phyloP scores from a whole-genome alignment of 2,113 vertebrate genomes.

The Vireo altiloquus region DNA sequence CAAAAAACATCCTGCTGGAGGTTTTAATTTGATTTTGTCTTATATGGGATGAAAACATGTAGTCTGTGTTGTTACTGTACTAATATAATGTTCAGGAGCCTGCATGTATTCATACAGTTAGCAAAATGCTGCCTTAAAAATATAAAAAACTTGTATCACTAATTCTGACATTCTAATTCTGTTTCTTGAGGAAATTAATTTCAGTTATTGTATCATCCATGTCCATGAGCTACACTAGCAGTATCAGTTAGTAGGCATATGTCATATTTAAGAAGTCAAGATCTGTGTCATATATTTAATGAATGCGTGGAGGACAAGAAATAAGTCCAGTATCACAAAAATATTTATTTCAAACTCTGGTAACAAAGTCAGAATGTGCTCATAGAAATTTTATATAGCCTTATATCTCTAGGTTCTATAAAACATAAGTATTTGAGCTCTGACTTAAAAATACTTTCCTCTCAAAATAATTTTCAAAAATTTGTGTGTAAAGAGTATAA shows the following conservation, averaged over 20 bases:
- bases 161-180: neutral
- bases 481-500: neutral
- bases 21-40: slow-evolving; percentile 49
- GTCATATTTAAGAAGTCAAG: neutral
- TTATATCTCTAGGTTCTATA: neutral
- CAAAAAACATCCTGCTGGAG: slow-evolving; percentile 16
- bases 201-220: neutral
- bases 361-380: neutral
- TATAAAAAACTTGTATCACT: neutral
- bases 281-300: neutral
- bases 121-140: slow-evolving; percentile 26
- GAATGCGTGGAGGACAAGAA: neutral
- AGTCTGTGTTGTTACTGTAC: neutral
- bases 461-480: neutral
- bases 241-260: neutral
- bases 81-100: slow-evolving; percentile 22
- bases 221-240: neutral
- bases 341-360: neutral
- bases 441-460: neutral
- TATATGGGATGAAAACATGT: neutral
- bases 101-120: neutral
- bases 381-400: neutral
- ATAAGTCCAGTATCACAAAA: neutral
- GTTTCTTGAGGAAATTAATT: slow-evolving; percentile 16
- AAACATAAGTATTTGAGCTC: neutral